Conservation (phyloP, 2,888 invertebrate genomes). For the Anthrax anthrax region DNA sequence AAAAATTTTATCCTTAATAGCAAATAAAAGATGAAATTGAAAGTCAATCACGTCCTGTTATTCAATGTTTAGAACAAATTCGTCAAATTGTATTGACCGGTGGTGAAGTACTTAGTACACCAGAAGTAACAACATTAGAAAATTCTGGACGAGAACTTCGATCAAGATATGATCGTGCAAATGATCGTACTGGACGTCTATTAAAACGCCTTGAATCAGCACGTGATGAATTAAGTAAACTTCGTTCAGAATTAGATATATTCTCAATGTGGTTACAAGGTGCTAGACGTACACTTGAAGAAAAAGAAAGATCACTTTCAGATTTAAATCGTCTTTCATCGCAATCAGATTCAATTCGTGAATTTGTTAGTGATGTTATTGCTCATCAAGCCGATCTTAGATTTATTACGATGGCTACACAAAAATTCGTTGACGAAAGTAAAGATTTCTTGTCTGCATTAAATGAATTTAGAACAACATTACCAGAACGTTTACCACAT, state of each 20-base stretch:
- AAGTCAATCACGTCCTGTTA: conserved; percentile 67
- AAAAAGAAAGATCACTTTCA: conserved; percentile 69
- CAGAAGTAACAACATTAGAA: conserved; percentile 77
- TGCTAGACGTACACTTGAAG: conserved; percentile 64
- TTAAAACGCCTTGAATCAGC: conserved; percentile 61
- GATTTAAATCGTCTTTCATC: conserved; percentile 56
- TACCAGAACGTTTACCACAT: conserved; percentile 71
- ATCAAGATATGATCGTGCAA: conserved; percentile 66
- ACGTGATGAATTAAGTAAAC: conserved; percentile 76
- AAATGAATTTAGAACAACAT: conserved; percentile 74
- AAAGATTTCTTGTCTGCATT: conserved; percentile 73
- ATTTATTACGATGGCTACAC: conserved; percentile 91
- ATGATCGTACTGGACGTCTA: conserved; percentile 64
- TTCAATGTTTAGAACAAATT: conserved; percentile 77
- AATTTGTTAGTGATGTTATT: conserved; percentile 85
- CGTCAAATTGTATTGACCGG: conserved; percentile 80
- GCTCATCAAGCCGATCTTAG: conserved; percentile 90
- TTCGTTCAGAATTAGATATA: conserved; percentile 63
- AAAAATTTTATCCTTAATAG: conserved; percentile 33
- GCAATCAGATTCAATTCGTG: conserved; percentile 67
- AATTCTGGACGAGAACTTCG: conserved; percentile 74
- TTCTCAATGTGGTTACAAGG: conserved; percentile 76
- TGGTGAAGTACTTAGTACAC: conserved; percentile 80
- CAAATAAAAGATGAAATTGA: conserved; percentile 83
- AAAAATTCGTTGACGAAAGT: conserved; percentile 91